Conservation (phyloP, 2,113 vertebrate species). For the Baryphthengus martii region DNA sequence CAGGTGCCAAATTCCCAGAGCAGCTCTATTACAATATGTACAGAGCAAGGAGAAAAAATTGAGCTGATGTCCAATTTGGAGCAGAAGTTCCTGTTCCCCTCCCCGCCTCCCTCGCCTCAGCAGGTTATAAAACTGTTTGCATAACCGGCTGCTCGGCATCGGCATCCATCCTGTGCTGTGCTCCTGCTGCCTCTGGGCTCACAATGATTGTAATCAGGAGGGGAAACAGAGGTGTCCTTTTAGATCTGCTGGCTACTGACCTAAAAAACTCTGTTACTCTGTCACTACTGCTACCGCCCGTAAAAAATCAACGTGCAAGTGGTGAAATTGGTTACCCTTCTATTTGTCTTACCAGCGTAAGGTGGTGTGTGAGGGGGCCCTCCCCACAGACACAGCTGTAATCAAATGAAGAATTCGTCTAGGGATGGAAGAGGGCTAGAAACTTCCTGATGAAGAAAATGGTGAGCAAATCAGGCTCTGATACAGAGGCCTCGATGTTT, state of each 20-base stretch:
- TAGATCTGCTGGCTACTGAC: not conserved
- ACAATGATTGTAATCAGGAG: not conserved
- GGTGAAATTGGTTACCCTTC: not conserved
- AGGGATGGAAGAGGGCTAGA: not conserved
- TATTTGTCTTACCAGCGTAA: not conserved
- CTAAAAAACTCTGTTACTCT: not conserved
- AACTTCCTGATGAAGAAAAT: rapidly evolving
- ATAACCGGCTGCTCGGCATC: rapidly evolving
- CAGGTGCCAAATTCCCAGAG: not conserved
- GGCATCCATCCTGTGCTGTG: rapidly evolving
- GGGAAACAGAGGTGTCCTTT: not conserved
- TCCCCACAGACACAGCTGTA: not conserved
- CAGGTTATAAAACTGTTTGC: not conserved
- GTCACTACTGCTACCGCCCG: rapidly evolving
- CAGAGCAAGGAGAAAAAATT: not conserved
- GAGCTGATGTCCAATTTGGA: not conserved
- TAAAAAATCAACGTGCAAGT: not conserved
- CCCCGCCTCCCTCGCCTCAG: not conserved
- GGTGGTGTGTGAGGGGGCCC: rapidly evolving
- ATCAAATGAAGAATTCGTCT: not conserved
- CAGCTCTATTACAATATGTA: not conserved
- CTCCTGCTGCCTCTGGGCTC: not conserved
- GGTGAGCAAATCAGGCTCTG: not conserved
- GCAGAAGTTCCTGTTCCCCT: rapidly evolving
- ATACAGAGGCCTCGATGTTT: rapidly evolving